These are phyloP conservation scores for Tenualosa ilisha DNA, from an alignment of 2,797 vertebrate genomes.

Conservation along the genomic window DNA sequence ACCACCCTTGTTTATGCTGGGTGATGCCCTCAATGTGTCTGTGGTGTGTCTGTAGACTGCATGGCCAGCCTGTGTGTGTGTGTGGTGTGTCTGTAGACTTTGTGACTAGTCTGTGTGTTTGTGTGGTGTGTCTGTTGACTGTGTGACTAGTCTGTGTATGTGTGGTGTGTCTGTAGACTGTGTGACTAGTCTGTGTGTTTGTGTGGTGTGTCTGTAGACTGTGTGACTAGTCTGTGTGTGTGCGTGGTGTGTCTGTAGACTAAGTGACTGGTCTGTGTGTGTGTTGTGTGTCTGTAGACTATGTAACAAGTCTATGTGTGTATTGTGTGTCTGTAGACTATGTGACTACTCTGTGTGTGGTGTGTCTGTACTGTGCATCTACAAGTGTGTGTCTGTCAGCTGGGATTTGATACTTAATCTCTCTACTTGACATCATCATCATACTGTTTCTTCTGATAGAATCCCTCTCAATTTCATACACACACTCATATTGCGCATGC, in stretches of 20 bases:
- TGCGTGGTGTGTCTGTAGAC: background rate
- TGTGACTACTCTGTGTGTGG: background rate
- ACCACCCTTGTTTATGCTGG: background rate
- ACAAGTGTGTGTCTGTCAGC: background rate
- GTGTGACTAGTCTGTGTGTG: too few species aligned
- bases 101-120: background rate
- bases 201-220: background rate
- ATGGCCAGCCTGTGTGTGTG: background rate
- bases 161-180: background rate
- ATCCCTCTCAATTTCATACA: background rate
- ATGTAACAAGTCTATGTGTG: background rate
- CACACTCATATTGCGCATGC: too few species aligned
- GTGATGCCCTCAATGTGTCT: background rate
- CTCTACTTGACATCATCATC: background rate
- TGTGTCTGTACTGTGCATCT: background rate
- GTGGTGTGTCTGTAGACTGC: slow-evolving; percentile 27
- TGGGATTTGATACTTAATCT: background rate
- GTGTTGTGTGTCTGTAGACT: slow-evolving; percentile 27
- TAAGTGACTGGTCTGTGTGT: background rate
- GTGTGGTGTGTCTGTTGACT: background rate
- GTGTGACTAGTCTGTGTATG: background rate
- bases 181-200: background rate
- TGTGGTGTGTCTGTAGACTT: background rate
- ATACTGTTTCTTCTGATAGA: background rate
- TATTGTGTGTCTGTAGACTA: background rate